These are phyloP conservation scores for Acrobasis suavella DNA, from an alignment of 2,888 invertebrate species.

Conservation along the genomic window DNA sequence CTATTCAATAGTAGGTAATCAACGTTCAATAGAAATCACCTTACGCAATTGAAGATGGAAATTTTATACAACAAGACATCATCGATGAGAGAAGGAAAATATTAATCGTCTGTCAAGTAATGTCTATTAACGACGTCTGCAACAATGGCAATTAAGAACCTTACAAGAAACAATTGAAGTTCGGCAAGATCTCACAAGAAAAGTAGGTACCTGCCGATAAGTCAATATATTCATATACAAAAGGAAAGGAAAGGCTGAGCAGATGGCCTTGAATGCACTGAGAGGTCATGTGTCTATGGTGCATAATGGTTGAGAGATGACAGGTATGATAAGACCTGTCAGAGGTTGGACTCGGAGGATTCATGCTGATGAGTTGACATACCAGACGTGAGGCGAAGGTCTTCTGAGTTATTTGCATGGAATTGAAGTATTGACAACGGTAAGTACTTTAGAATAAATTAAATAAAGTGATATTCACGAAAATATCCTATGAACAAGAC, in stretches of 20 bases:
- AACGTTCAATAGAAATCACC: constrained; percentile 7
- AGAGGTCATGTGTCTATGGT: constrained; percentile 67
- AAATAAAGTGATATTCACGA: not conserved
- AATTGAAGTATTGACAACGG: not conserved
- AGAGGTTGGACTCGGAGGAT: constrained; percentile 12
- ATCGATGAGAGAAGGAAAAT: not conserved
- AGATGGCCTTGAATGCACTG: constrained; percentile 59
- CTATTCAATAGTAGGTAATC: not conserved
- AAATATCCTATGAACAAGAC: not conserved
- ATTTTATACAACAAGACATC: constrained; percentile 15
- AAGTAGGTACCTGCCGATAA: constrained; percentile 50
- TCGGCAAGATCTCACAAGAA: constrained; percentile 43
- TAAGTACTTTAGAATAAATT: not conserved
- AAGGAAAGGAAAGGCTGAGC: constrained; percentile 65
- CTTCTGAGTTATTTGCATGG: constrained; percentile 17
- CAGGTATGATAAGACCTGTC: constrained; percentile 55
- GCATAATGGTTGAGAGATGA: constrained; percentile 71
- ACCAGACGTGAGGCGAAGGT: constrained; percentile 26
- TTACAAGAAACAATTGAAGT: constrained; percentile 47
- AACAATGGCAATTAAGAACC: constrained; percentile 14
- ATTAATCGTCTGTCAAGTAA: constrained; percentile 12
- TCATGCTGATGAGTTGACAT: constrained; percentile 16
- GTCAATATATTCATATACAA: constrained; percentile 47
- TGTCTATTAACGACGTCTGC: not conserved
- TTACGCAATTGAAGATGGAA: constrained; percentile 6